Base-by-base conservation (phyloP, 1,140 invertebrate genomes). In the Ctenoplectra terminalis region DNA sequence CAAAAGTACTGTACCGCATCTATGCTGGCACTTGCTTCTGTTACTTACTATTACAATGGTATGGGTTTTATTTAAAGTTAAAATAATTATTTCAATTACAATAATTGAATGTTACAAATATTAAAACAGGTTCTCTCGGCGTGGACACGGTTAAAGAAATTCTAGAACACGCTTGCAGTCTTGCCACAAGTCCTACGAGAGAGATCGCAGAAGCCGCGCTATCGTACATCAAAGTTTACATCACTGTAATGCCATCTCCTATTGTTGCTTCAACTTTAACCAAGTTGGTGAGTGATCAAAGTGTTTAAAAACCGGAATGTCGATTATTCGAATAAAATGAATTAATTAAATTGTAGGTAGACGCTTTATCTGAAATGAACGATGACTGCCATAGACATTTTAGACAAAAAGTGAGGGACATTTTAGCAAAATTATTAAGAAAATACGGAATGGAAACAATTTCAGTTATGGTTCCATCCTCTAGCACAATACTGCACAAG, bases 341-440 rank as follows among this genome's bases (percentile, higher is more conserved):
- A 43, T 74, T 23, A 0, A 77, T 77, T 20, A 20, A 67, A 31
- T 89, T 90, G 66, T 76, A 96, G 95, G 92, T 96, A 81, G 95
- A 95, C 84, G 93, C 95, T 5, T 88, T 99, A 0, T 96, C 96
- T 1, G 93, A 92, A 11, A 98, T 99, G 97, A 95, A 95, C 0
- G 97, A 98, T 9, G 97, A 98, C 90, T 97, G 97, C 86, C 97
- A 97, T 90, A 95, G 97, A 7, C 97, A 98, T 88, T 97, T 97
- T 60, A 95, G 98, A 8, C 94, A 96, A 31, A 98, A 98, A 93
- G 95, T 97, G 6, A 96, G 97, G 54, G 97, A 98, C 89, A 96
- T 99, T 81, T 95, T 98, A 1, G 95, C 95, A 1, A 95, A 96
- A 88, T 93, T 99, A 56, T 95, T 97, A 74, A 95, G 97, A 70